Evolutionary conservation across 2,797 vertebrate genomes (phyloP), one percentile per base, ranked within the genome.

Genomic region (Cuculus canorus): DNA sequence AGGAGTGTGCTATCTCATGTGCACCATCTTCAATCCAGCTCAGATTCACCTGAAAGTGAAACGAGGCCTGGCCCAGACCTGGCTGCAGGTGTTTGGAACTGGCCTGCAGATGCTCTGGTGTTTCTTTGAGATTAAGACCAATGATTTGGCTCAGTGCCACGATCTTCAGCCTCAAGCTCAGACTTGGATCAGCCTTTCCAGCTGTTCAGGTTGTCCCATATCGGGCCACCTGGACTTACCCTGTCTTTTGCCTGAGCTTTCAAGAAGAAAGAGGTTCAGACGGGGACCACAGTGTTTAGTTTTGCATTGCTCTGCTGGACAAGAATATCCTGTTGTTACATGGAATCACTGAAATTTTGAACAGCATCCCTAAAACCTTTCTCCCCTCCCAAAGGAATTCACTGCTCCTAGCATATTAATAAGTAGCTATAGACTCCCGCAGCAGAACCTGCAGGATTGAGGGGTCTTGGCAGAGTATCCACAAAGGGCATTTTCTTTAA

Each of bases 401-500:
- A 70, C 83, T 90, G 63, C 66, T 95, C 32, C 64, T 53, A 73
- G 53, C 50, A 17, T 4, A 15, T 71, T 73, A 82, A 21, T 14
- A 64, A 90, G 88, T 33, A 82, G 82, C 77, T 73, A 64, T 23
- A n/a, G 68, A 43, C 53, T 82, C 77, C 71, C 0, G 0, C 32
- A 92, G 88, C 77, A 87, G 70, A 83, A 80, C 65, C 86, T 82
- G 86, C 45, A 90, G 91, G 80, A 68, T 25, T 64, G 77, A 84
- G 87, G 66, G 70, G 52, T 91, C 82, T 95, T 86, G 82, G 77
- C 89, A 91, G 96, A 84, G 68, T 64, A 73, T 54, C 90, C 92
- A 78, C 85, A 92, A 91, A 91, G 94, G 91, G 66, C 43, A 45
- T 83, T n/a, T 56, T 71, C 33, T 94, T 96, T 93, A 90, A 96